Base-by-base conservation (phyloP, 2,113 vertebrate species). In the Oophaga pumilio region DNA sequence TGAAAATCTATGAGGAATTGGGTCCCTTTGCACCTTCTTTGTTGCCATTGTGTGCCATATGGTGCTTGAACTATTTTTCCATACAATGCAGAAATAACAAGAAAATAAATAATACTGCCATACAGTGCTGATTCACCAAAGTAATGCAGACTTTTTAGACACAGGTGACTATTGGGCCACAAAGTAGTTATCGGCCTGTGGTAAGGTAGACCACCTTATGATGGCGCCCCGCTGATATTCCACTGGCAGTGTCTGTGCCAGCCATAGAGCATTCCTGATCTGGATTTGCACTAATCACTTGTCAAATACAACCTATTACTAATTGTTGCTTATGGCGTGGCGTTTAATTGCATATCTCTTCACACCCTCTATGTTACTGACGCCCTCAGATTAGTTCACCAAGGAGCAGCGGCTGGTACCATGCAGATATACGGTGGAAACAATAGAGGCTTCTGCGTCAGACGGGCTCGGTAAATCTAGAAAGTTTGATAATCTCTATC, bases 401-500 rank as follows among this genome's bases (percentile, higher is more conserved):
- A 59, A 28, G n/a, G 66, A n/a, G 15, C 13, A 33, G 69, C 50
- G 84, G 57, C 28, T 24, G 71, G 57, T 15, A 85, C 71, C 17
- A 77, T n/a, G 1, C 18, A 71, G 82, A 84, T 84, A 73, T 84
- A 18, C 17, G 5, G 18, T 28, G 68, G 20, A 71, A 73, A 56
- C 50, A 84, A 66, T 33, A 2, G 1, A 15, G 12, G 17, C 24
- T 28, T 73, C 24, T 84, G 50, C 82, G 82, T 84, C 82, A 84
- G n/a, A 73, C 14, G 11, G 49, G 22, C 5, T 22, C 62, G 10
- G 62, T 68, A 69, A 56, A 71, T 4, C 14, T 28, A 7, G 43
- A 59, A 6, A 62, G 33, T 22, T 24, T 62, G 84, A 85, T 85
- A 64, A 62, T 60, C 18, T 26, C 73, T 85, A 85, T 85, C 84